Evolutionary conservation across 1,140 invertebrate genomes (phyloP), one percentile per base, ranked within the genome.

Genomic region (Bombus superbus): DNA sequence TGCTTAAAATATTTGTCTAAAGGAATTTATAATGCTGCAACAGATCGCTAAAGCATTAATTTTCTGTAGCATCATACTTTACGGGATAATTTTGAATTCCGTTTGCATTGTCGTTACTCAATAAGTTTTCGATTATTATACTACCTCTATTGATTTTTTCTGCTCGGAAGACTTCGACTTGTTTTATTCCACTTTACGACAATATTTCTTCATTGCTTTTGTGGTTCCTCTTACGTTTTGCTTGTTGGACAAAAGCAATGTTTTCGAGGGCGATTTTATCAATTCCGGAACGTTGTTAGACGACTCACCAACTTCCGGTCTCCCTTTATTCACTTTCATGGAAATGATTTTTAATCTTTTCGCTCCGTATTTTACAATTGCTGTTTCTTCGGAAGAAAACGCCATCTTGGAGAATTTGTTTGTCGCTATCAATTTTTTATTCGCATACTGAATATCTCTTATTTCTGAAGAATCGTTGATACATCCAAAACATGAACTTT

Each of bases 271-370:
- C 11, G 76, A 81, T 38, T 81, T 87, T 78, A 25, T 47, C 38
- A 62, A 53, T 59, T 88, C 69, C 71, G 85, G 57, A 47, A 69
- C 25, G 47, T n/a, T 40, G 42, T 35, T 90, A 35, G 91, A 90
- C 2, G 91, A 85, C 62, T 94, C 92, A 15, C 88, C 91, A 8
- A 91, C 66, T 79, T 93, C 91, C 11, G 90, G 59, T 13, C 86
- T 83, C 3, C 73, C 80, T 59, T 92, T 93, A 28, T 86, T 59
- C 1, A 91, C 47, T 53, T 82, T 92, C 32, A 44, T 53, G 2
- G 90, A 88, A 11, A 91, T 35, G 2, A 94, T 87, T 86, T 94
- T 94, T 4, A 94, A 69, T 86, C 94, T 89, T 44, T 94, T 94
- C 3, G 93, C 86, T 6, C 93, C 93, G 0, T 94, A 93, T 57